These are phyloP conservation scores for Scortum barcoo DNA, from an alignment of 2,113 vertebrate species.

Conservation along the genomic window DNA sequence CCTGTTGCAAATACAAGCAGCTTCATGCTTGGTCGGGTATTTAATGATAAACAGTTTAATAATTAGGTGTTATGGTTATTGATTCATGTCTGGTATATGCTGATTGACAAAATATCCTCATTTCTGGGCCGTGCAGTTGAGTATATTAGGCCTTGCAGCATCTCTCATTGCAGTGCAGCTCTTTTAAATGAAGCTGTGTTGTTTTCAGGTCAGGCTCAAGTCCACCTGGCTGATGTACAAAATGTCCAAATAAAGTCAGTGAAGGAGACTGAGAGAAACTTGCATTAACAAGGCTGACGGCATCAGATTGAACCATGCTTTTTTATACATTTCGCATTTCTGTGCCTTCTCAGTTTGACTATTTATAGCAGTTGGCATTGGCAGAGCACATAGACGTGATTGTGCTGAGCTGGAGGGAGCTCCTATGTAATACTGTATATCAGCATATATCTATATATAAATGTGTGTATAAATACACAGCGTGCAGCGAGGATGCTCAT, in stretches of 20 bases:
- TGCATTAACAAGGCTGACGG: background rate
- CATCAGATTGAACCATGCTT: background rate
- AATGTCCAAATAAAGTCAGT: background rate
- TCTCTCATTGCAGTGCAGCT: background rate
- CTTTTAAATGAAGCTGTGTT: background rate
- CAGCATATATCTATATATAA: background rate
- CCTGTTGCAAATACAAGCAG: constrained; percentile 13
- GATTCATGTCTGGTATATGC: background rate
- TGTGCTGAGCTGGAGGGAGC: background rate
- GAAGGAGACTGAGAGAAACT: background rate
- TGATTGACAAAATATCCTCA: too few species aligned
- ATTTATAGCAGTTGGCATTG: background rate
- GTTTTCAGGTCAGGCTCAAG: background rate
- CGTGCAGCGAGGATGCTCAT: background rate
- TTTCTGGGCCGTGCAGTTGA: background rate
- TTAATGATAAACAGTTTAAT: background rate
- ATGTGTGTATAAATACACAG: background rate
- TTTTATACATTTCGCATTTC: background rate
- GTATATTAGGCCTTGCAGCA: background rate
- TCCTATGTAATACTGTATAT: background rate
- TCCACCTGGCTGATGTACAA: background rate
- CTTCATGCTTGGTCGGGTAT: background rate
- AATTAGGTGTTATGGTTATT: background rate
- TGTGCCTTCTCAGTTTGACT: background rate
- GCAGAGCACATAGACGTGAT: background rate